A percentile compares a stretch with the other conserved stretches of the same genome.
Evolutionary conservation across 2,797 vertebrate species (phyloP).

Genomic region (Rachycentron canadum): DNA sequence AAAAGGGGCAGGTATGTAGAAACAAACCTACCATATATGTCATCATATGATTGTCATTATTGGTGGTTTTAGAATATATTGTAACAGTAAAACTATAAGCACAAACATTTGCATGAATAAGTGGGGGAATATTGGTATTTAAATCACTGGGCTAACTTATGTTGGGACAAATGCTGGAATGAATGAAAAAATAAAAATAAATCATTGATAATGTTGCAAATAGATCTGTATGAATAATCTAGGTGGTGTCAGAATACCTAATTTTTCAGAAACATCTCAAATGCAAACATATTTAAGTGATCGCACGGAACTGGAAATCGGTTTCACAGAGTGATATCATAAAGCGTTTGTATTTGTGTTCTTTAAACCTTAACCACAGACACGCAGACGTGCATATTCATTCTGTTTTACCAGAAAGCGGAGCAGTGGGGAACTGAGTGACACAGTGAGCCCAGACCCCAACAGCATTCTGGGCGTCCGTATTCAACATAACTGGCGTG

Average conservation of each 20-base stretch:
- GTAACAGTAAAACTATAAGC: background rate
- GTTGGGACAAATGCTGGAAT: background rate
- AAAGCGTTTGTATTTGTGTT: background rate
- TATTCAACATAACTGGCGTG: slow-evolving; percentile 89
- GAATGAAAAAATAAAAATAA: background rate
- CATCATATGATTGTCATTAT: background rate
- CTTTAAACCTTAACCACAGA: slow-evolving; percentile 15
- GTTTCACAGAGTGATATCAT: background rate
- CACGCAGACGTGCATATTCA: background rate
- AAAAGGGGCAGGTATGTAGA: slow-evolving; percentile 89
- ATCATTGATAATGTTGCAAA: background rate
- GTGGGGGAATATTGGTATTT: background rate
- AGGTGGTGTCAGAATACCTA: background rate
- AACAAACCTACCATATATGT: background rate
- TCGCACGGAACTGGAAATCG: background rate
- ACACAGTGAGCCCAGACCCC: slow-evolving; percentile 83
- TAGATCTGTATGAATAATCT: background rate
- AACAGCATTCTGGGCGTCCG: slow-evolving; percentile 86
- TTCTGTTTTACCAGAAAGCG: slow-evolving; percentile 81
- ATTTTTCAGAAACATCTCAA: background rate
- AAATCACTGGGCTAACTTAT: background rate
- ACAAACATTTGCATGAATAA: background rate
- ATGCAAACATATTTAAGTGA: background rate
- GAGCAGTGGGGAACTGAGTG: slow-evolving; percentile 88
- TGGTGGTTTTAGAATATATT: background rate